These are phyloP conservation scores for Drosophila chauvacae DNA, from an alignment of 1,140 invertebrate genomes.

Conservation along the genomic window DNA sequence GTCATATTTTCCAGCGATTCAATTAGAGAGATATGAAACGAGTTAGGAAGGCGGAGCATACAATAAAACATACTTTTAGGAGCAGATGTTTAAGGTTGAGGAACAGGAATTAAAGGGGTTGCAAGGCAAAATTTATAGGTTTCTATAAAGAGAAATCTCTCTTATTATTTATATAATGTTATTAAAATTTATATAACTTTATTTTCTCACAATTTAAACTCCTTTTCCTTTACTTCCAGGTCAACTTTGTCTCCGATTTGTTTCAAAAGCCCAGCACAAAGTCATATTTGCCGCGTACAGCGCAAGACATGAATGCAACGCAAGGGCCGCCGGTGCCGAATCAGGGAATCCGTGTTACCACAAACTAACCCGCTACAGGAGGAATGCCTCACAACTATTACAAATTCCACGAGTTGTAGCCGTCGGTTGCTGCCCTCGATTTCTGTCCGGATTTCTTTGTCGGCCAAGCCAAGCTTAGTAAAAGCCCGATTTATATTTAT, in stretches of 20 bases:
- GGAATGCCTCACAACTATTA: slow-evolving; percentile 29
- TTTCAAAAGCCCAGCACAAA: slow-evolving; percentile 56
- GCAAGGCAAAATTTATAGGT: neutral
- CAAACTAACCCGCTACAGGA: slow-evolving; percentile 48
- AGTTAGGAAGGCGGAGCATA: neutral
- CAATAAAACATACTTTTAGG: slow-evolving; percentile 63
- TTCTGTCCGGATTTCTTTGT: slow-evolving; percentile 12
- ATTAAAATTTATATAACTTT: neutral
- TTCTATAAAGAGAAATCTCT: neutral
- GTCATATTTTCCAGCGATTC: slow-evolving; percentile 30
- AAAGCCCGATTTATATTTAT: slow-evolving; percentile 19
- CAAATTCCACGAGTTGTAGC: slow-evolving; percentile 71
- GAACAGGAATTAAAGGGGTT: neutral
- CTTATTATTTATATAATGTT: neutral
- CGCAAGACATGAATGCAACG: slow-evolving; percentile 60
- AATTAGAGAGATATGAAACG: slow-evolving; percentile 38
- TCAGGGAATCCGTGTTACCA: slow-evolving; percentile 48
- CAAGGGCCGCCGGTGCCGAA: neutral
- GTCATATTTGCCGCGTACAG: slow-evolving; percentile 62
- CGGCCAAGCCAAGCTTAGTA: slow-evolving; percentile 39
- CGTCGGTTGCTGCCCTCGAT: neutral
- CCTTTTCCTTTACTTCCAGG: slow-evolving; percentile 56
- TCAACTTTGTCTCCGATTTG: slow-evolving; percentile 77
- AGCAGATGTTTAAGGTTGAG: neutral
- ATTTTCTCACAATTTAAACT: no score